Conservation (phyloP, 2,113 vertebrate genomes). For the Prolemur simus region DNA sequence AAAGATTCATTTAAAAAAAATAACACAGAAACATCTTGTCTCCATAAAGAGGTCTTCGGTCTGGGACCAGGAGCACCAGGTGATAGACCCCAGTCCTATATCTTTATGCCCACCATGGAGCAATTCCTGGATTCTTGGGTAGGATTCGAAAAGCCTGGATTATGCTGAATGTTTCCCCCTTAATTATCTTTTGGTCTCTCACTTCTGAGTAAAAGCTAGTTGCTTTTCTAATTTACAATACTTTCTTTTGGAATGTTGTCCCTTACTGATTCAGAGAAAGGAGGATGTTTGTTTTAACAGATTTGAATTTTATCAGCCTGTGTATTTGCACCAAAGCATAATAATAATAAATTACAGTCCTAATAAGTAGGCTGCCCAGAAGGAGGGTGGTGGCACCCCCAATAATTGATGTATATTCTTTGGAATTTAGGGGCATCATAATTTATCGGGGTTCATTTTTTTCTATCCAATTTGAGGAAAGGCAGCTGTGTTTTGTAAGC, state of each 20-base stretch:
- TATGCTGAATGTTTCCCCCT: not conserved
- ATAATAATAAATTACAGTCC: constrained; percentile 88
- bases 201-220: constrained; percentile 63
- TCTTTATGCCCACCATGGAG: not conserved
- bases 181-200: constrained; percentile 70
- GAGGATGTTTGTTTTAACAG: constrained; percentile 84
- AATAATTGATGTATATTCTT: constrained; percentile 86
- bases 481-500: constrained; percentile 86
- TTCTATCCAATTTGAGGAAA: constrained; percentile 86
- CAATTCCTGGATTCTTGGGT: not conserved
- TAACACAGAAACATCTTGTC: not conserved
- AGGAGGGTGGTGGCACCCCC: constrained; percentile 75
- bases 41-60: not conserved
- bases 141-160: not conserved
- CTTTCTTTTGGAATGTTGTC: constrained; percentile 78
- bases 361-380: constrained; percentile 86
- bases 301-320: constrained; percentile 86
- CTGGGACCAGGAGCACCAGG: not conserved
- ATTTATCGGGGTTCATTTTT: constrained; percentile 86
- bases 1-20: not conserved
- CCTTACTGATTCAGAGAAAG: constrained; percentile 81
- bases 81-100: accelerated
- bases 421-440: constrained; percentile 87
- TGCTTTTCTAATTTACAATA: constrained; percentile 78
- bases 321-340: constrained; percentile 80